Percentiles rank a stretch among this genome's conserved stretches.
phyloP scores from a whole-genome alignment of 2,888 invertebrate species.

The Limulus polyphemus region DNA sequence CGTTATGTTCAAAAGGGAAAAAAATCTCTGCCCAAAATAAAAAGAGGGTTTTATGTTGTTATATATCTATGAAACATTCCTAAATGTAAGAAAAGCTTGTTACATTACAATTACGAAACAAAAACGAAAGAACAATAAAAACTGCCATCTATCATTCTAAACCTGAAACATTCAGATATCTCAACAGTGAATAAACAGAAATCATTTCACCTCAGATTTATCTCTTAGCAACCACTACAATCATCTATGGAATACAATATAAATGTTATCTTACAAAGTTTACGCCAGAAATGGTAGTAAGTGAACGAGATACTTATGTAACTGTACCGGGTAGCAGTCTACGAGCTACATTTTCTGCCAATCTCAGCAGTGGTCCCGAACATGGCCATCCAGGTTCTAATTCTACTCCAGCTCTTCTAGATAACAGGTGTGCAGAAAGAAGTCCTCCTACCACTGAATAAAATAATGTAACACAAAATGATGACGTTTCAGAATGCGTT shows the following conservation, averaged over 20 bases:
- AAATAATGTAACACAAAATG: background rate
- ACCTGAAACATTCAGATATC: too few relatives aligned
- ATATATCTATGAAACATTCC: too few relatives aligned
- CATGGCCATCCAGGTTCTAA: conserved; percentile 95
- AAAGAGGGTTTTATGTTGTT: too few relatives aligned
- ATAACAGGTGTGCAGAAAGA: conserved; percentile 86
- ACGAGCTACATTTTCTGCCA: conserved; percentile 90
- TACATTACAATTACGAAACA: too few relatives aligned
- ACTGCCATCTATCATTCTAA: too few relatives aligned
- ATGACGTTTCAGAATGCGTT: background rate
- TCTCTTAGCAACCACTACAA: background rate
- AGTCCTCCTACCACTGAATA: conserved; percentile 76
- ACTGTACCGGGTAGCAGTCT: conserved; percentile 57
- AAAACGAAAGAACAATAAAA: too few relatives aligned
- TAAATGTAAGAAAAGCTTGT: too few relatives aligned
- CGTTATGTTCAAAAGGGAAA: too few relatives aligned
- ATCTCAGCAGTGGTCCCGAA: conserved; percentile 74
- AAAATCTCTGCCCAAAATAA: too few relatives aligned
- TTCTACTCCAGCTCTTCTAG: conserved; percentile 62
- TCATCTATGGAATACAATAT: conserved; percentile 8
- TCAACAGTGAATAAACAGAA: too few relatives aligned
- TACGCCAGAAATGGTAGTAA: background rate
- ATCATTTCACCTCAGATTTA: background rate
- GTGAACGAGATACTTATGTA: background rate
- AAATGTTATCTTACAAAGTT: background rate